A percentile compares a stretch with the other conserved stretches of the same genome.
Conservation (phyloP, 2,113 vertebrate genomes). For the Cacatua alba region DNA sequence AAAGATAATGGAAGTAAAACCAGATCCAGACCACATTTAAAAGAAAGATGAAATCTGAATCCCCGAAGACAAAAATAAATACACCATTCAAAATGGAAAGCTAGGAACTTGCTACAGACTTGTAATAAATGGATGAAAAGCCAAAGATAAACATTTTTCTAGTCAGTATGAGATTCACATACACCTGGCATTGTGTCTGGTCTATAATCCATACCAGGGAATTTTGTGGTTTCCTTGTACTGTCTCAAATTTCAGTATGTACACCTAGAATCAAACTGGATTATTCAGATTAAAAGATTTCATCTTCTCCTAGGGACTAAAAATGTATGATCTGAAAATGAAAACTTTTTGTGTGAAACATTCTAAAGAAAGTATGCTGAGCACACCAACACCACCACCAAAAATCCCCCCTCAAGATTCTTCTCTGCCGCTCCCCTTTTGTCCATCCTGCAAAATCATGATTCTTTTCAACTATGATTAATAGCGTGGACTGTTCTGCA, state of each 20-base stretch:
- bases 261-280: not conserved
- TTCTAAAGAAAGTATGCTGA: not conserved
- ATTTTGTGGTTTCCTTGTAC: not conserved
- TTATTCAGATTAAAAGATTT: not conserved
- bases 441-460: not conserved
- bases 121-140: not conserved
- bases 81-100: not conserved
- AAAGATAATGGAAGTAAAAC: not conserved
- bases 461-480: not conserved
- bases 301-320: not conserved
- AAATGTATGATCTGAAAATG: not conserved
- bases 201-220: not conserved
- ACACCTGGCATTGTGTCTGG: not conserved
- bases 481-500: not conserved
- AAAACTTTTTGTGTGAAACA: not conserved
- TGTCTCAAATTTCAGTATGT: not conserved
- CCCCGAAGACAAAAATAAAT: not conserved
- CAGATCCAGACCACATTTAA: not conserved
- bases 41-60: not conserved
- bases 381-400: not conserved
- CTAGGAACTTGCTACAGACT: not conserved
- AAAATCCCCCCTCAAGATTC: accelerated
- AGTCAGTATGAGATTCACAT: not conserved
- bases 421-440: not conserved
- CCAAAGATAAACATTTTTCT: not conserved